Evolutionary conservation across 2,113 vertebrate species (phyloP).

Genomic region (Heterochromis multidens): DNA sequence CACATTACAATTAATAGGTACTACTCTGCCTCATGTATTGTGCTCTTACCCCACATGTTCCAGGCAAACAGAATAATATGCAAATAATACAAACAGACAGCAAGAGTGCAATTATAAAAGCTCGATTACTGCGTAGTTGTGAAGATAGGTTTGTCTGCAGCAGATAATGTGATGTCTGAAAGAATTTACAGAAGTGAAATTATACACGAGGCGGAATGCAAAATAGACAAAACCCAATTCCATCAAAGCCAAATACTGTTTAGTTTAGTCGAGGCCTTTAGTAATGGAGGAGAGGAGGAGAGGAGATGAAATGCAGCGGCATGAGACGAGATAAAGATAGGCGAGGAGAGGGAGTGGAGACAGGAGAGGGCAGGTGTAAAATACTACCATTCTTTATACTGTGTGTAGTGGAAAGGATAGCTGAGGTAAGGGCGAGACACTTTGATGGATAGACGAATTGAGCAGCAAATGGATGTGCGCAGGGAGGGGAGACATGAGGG

Average conservation of each 20-base stretch:
- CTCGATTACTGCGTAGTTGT: not conserved
- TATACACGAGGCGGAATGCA: not conserved
- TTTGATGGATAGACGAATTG: conserved; percentile 47
- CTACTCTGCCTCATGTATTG: not conserved
- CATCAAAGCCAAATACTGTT: not conserved
- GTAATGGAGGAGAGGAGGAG: not conserved
- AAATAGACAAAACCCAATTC: not conserved
- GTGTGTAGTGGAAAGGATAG: conserved; percentile 17
- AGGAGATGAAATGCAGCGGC: not conserved
- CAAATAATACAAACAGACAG: not conserved
- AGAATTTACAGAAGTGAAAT: not conserved
- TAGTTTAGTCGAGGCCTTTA: not conserved
- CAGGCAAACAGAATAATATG: not conserved
- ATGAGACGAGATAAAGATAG: not conserved
- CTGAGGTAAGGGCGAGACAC: conserved; percentile 35
- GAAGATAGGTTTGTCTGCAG: not conserved
- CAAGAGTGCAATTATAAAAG: not conserved
- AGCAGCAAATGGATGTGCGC: conserved; percentile 1
- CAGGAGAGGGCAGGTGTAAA: conserved; percentile 35
- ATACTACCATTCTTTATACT: conserved; percentile 20
- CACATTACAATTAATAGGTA: conserved; percentile 31
- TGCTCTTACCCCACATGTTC: not conserved
- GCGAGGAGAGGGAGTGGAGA: conserved; percentile 11
- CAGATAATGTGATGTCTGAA: not conserved
- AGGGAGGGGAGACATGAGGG: not conserved